These are phyloP conservation scores for Erpobdella octoculata DNA, from an alignment of 2,888 invertebrate species.

Conservation along the genomic window DNA sequence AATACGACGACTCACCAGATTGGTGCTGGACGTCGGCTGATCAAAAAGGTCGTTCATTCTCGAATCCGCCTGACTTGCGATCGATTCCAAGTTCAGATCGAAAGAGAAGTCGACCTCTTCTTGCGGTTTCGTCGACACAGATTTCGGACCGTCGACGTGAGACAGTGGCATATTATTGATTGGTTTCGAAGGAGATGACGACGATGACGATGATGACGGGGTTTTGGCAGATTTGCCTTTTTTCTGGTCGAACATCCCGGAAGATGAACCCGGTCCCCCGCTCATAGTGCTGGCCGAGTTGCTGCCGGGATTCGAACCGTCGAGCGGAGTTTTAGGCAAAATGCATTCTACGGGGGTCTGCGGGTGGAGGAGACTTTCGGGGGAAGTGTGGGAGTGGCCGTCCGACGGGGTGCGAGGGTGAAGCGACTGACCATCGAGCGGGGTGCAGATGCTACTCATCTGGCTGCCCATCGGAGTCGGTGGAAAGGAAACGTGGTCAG, in stretches of 20 bases:
- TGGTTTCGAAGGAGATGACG: not conserved
- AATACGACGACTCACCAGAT: not conserved
- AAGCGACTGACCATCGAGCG: conserved; percentile 22
- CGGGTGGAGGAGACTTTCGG: conserved; percentile 15
- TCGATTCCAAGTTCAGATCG: conserved; percentile 20
- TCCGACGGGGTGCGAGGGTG: conserved; percentile 27
- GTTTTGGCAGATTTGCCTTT: not conserved
- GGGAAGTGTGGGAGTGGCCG: conserved; percentile 14
- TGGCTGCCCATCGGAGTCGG: conserved; percentile 26
- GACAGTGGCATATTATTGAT: not conserved
- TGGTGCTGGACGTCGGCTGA: not conserved
- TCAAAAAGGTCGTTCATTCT: not conserved
- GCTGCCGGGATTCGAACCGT: not conserved
- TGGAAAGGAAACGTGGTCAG: conserved; percentile 23
- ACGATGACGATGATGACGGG: not conserved
- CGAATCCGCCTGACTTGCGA: not conserved
- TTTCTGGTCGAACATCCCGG: not conserved
- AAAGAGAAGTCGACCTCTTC: conserved; percentile 25
- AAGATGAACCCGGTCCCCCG: not conserved
- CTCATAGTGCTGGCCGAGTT: not conserved
- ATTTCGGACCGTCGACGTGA: not conserved
- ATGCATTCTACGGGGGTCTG: conserved; percentile 10
- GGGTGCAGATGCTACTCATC: conserved; percentile 24
- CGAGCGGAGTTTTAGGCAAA: conserved; percentile 3
- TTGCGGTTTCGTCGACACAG: not conserved